Base-by-base conservation (phyloP, 2,888 invertebrate genomes). In the Lumbricus terrestris region DNA sequence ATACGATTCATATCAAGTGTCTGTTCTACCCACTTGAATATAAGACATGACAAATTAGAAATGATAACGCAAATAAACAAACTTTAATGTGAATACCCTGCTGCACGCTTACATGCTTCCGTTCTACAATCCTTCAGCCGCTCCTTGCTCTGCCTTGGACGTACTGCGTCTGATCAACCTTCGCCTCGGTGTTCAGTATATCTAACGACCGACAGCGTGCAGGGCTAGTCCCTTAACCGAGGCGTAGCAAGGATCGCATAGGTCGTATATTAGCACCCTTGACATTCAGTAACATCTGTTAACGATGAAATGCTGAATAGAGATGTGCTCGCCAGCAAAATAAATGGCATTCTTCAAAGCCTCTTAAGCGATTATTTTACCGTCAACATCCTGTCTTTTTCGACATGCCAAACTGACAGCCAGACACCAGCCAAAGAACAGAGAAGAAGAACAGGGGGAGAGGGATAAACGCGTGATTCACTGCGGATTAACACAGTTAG, bases 41-140 rank as follows among this genome's bases (percentile, higher is more conserved):
- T 69, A 69, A 69, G n/a, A 69, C n/a, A n/a, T n/a, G 69, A 69
- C 69, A 69, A 69, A 69, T 69, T 69, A 69, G 69, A 69, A 69
- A n/a, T 69, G n/a, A 29, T 6, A 3, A 1, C n/a, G 29, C n/a
- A 69, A 54, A 54, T 54, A 54, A 69, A 69, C n/a, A 69, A 69
- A 69, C 29, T n/a, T 8, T 69, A 69, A 69, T n/a, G 40, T 69
- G n/a, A n/a, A n/a, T 69, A 69, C 69, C 69, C 69, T 69, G 69
- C n/a, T n/a, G 2, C n/a, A n/a, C 13, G 8, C 69, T n/a, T 69
- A n/a, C 69, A n/a, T n/a, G n/a, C 47, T 47, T 23, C 47, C 18
- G 47, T 23, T 47, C 69, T n/a, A 69, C 69, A 6, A 69, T n/a
- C n/a, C n/a, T n/a, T n/a, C 69, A 69, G n/a, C n/a, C 29, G n/a